Base-by-base conservation (phyloP, 2,888 invertebrate genomes). In the Shargacucullia verbasci region DNA sequence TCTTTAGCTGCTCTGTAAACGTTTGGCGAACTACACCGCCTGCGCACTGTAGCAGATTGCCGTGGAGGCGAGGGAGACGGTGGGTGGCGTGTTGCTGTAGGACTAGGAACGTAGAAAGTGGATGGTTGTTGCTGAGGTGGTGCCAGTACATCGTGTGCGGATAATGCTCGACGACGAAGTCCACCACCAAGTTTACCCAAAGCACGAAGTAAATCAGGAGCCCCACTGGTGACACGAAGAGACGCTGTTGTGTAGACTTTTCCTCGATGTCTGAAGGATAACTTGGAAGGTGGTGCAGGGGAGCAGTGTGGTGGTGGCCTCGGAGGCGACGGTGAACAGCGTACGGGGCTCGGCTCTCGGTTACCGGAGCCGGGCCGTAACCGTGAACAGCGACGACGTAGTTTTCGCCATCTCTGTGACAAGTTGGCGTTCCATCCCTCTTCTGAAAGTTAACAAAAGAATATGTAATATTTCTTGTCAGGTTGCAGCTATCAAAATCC, bases 351-450 rank as follows among this genome's bases (percentile, higher is more conserved):
- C 15, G 92, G 90, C 63, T 95, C 95, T 5, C 93, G 90, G 64
- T 91, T 94, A 5, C 95, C 94, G 9, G 95, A 95, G 25, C 95
- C 95, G 75, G 96, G 96, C 73, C 96, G 94, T 60, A 96, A 91
- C 48, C 96, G 94, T 50, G 96, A 95, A 85, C 96, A 97, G 73
- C 96, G 95, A 58, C 96, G 94, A 29, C 96, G 95, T 60, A 97
- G 91, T 80, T 96, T 95, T 73, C 96, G 94, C 97, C 97, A 97
- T 91, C 96, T 94, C 86, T 97, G 96, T 45, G 96, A 96, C 70
- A 97, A 94, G 82, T 96, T 96, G 70, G 96, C 96, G 85, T 96
- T 96, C 96, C 96, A 96, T 80, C 95, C 95, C 83, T 96, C 94
- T 86, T 96, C 96, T 96, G 95, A 73, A 95, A 69, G 43, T 35